These are phyloP conservation scores for Gari tellinella DNA, from an alignment of 2,888 invertebrate species.

Conservation along the genomic window DNA sequence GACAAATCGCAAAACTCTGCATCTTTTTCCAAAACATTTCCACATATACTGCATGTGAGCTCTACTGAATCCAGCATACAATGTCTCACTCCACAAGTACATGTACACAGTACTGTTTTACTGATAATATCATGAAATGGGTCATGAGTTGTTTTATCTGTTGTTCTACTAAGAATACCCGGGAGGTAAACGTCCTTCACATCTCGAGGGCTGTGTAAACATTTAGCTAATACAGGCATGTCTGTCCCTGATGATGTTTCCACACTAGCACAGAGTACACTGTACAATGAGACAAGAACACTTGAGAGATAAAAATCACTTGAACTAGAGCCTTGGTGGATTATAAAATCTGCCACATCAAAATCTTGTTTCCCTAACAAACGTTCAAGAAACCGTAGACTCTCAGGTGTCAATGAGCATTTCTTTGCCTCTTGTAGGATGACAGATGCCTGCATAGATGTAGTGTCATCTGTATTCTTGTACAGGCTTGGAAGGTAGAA, in stretches of 20 bases:
- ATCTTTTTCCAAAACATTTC: too few species aligned
- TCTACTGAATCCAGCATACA: not conserved
- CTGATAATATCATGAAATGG: not conserved
- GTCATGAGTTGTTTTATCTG: too few species aligned
- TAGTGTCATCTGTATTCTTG: conserved; percentile 15
- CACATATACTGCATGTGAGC: too few species aligned
- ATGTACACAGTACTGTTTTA: not conserved
- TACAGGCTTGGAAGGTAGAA: conserved; percentile 30
- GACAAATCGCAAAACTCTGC: too few species aligned
- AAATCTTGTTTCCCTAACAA: conserved; percentile 36
- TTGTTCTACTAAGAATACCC: not conserved
- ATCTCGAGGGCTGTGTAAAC: conserved; percentile 8
- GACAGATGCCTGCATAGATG: conserved; percentile 1
- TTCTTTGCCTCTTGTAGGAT: conserved; percentile 3
- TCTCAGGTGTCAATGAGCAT: not conserved
- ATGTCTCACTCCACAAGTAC: not conserved
- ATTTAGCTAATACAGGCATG: conserved; percentile 5
- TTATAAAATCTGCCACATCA: conserved; percentile 5
- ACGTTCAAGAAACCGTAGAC: conserved; percentile 17
- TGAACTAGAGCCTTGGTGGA: conserved; percentile 16
- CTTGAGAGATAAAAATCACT: conserved; percentile 15
- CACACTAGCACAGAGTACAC: not conserved
- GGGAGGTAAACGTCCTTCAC: conserved; percentile 8
- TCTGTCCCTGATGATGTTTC: not conserved
- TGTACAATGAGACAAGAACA: conserved; percentile 15